Evolutionary conservation across 2,113 vertebrate species (phyloP).

Genomic region (Pholis gunnellus): DNA sequence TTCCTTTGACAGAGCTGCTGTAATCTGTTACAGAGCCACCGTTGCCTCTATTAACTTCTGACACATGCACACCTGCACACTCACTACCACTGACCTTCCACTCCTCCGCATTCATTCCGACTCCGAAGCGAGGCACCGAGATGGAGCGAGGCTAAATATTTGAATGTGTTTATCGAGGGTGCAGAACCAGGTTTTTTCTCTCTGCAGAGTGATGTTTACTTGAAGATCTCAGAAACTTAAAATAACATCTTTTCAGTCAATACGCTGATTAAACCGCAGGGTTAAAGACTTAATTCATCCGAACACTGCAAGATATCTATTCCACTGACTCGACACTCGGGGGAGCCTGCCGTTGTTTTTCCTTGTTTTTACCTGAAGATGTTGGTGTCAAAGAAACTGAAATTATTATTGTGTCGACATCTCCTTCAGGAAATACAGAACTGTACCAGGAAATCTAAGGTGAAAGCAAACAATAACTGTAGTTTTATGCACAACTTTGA

Average conservation of each 20-base stretch:
- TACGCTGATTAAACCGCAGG: conserved; percentile 40
- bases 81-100: conserved; percentile 72
- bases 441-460: neutral
- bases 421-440: neutral
- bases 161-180: conserved; percentile 15
- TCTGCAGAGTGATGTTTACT: neutral
- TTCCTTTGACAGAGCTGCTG: conserved; percentile 80
- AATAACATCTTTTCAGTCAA: conserved; percentile 46
- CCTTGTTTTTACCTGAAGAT: neutral
- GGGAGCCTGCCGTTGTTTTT: conserved; percentile 30
- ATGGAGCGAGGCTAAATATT: conserved; percentile 32
- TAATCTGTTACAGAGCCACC: conserved; percentile 83
- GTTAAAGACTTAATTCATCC: conserved; percentile 38
- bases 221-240: conserved; percentile 17
- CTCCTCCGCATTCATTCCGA: conserved; percentile 58
- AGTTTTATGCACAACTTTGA: neutral
- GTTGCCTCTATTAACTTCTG: conserved; percentile 81
- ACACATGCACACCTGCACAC: conserved; percentile 76
- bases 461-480: neutral
- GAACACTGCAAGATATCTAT: conserved; percentile 14
- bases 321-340: conserved; percentile 1
- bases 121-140: conserved; percentile 38
- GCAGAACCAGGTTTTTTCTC: conserved; percentile 6
- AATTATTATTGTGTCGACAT: neutral
- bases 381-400: conserved; percentile 23